Percentiles rank a stretch among this genome's conserved stretches.
These are phyloP conservation scores for Pangasius djambal DNA, from an alignment of 2,797 vertebrate genomes.

Conservation along the genomic window DNA sequence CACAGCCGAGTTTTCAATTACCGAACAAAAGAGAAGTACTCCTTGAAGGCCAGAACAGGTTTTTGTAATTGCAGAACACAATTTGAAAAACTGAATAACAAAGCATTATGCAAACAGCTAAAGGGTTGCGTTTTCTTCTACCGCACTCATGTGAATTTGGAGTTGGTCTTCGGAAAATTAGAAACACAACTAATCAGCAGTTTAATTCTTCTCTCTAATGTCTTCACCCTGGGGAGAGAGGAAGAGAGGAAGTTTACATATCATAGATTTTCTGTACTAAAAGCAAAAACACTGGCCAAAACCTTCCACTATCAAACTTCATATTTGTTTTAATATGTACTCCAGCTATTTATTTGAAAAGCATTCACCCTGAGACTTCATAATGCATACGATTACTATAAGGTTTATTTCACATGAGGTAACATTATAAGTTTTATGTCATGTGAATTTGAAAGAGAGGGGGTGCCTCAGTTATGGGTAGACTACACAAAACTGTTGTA, in stretches of 20 bases:
- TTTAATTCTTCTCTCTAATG: conserved; percentile 28
- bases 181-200: conserved; percentile 40
- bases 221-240: conserved; percentile 4
- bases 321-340: not conserved
- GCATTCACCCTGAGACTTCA: not conserved
- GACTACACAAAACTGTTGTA: not conserved
- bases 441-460: not conserved
- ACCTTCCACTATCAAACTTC: not conserved
- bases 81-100: conserved; percentile 36
- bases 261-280: not conserved
- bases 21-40: conserved; percentile 36
- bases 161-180: conserved; percentile 45
- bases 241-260: conserved; percentile 11
- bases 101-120: conserved; percentile 39
- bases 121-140: conserved; percentile 15
- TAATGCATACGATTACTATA: not conserved
- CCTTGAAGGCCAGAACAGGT: conserved; percentile 23
- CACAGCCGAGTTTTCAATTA: conserved; percentile 44
- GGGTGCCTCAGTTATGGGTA: not conserved
- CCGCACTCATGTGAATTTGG: conserved; percentile 27
- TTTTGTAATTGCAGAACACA: conserved; percentile 35
- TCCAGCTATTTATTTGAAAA: not conserved
- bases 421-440: not conserved
- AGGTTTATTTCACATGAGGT: not conserved
- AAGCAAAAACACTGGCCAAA: not conserved